A percentile compares a stretch with the other conserved stretches of the same genome.
Conservation (phyloP, 2,797 vertebrate genomes). For the Pogoniulus pusillus region DNA sequence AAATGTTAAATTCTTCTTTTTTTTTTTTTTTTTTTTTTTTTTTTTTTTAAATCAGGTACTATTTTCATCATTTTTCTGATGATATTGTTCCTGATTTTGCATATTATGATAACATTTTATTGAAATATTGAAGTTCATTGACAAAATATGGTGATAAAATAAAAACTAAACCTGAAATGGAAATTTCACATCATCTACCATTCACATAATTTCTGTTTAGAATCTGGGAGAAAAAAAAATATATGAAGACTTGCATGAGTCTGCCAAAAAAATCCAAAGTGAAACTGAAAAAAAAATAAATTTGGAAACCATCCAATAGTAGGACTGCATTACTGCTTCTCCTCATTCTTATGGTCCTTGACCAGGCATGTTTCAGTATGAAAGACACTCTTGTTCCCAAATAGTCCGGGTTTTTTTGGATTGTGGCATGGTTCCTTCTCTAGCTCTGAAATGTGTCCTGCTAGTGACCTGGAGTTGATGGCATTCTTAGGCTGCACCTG, state of each 20-base stretch:
- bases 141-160: not conserved
- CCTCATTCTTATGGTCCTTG: not conserved
- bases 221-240: not conserved
- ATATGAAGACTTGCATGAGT: fast-evolving
- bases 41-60: not conserved
- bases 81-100: not conserved
- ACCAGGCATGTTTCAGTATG: not conserved
- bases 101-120: not conserved
- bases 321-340: not conserved
- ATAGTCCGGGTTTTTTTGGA: fast-evolving
- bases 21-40: not conserved
- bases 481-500: fast-evolving
- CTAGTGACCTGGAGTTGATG: fast-evolving
- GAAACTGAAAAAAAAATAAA: not conserved
- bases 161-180: not conserved
- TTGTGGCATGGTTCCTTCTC: not conserved
- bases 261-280: not conserved
- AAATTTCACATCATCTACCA: not conserved
- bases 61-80: not conserved
- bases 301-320: not conserved
- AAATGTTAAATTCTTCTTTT: too few species aligned
- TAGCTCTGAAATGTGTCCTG: not conserved
- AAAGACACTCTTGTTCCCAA: not conserved
- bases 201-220: not conserved
- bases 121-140: not conserved